Evolutionary conservation across 2,888 invertebrate genomes (phyloP).

Genomic region (Melinopterus prodromus): DNA sequence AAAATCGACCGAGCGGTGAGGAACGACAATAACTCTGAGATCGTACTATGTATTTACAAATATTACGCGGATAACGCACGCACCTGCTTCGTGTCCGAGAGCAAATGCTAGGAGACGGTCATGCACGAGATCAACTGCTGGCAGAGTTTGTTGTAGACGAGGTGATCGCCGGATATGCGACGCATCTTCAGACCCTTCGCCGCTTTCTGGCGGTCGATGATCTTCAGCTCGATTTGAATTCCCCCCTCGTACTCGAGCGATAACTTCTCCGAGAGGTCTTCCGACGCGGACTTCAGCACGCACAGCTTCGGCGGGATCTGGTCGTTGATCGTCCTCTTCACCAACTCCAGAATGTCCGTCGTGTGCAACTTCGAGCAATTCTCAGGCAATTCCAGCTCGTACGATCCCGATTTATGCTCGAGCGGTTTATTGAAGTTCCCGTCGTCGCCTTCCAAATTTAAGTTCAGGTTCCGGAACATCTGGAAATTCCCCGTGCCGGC

Average conservation of each 20-base stretch:
- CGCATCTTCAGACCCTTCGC: slow-evolving; percentile 86
- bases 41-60: neutral
- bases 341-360: slow-evolving; percentile 79
- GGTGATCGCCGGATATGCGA: slow-evolving; percentile 86
- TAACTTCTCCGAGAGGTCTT: slow-evolving; percentile 52
- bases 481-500: slow-evolving; percentile 54
- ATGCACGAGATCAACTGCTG: slow-evolving; percentile 88
- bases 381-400: slow-evolving; percentile 81
- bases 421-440: slow-evolving; percentile 27
- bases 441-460: slow-evolving; percentile 41
- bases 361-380: slow-evolving; percentile 83
- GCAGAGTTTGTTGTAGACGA: slow-evolving; percentile 87
- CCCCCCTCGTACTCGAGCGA: slow-evolving; percentile 69
- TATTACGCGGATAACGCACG: neutral
- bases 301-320: slow-evolving; percentile 78
- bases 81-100: neutral
- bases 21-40: slow-evolving; percentile 4
- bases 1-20: neutral
- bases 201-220: slow-evolving; percentile 73
- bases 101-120: slow-evolving; percentile 68
- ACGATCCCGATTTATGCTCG: slow-evolving; percentile 55
- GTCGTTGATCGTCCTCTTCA: slow-evolving; percentile 81
- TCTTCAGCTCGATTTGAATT: slow-evolving; percentile 84
- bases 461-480: slow-evolving; percentile 55
- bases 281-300: slow-evolving; percentile 59